Base-by-base conservation (phyloP, 2,113 vertebrate species). In the Eudorcas thomsonii region DNA sequence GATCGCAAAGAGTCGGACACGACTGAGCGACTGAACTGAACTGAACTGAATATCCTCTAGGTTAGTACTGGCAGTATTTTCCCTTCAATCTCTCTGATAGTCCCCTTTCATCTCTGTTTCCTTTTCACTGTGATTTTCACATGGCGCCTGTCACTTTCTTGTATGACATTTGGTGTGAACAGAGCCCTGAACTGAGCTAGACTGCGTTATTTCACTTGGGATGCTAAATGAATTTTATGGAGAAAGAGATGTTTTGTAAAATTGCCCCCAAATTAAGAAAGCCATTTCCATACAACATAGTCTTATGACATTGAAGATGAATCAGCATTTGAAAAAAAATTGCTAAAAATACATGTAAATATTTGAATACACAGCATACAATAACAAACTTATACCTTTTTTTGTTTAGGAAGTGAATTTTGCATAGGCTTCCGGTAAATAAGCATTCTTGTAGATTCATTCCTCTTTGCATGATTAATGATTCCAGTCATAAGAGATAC, bases 91-190 rank as follows among this genome's bases (percentile, higher is more conserved):
- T 91, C 17, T 82, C 17, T 83, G 45, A 48, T 17, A 71, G 45
- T 87, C 28, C n/a, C 48, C 96, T 88, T 94, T 81, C 12, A 85
- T 91, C 57, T 88, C 39, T 90, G 1, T 81, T 62, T 87, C 36
- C 25, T 92, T 96, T 97, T 90, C 30, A 52, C 15, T 90, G 8
- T 90, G 45, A 87, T 94, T n/a, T 94, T 94, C 36, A 81, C 59
- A 33, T 94, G 36, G 36, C 4, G 25, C 54, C 23, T 95, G 8
- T 88, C 39, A 84, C 52, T 64, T 94, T 95, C 33, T 74, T 87
- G 2, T 88, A 52, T 88, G 17, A 87, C 19, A 15, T 74, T 3
- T 71, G 33, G 6, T 92, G 1, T 82, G 4, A 94, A 16, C n/a
- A 97, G 52, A 94, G 43, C 48, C 81, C 54, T 82, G 55, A 88